phyloP scores from a whole-genome alignment of 2,797 vertebrate genomes.

The Anabacerthia variegaticeps region DNA sequence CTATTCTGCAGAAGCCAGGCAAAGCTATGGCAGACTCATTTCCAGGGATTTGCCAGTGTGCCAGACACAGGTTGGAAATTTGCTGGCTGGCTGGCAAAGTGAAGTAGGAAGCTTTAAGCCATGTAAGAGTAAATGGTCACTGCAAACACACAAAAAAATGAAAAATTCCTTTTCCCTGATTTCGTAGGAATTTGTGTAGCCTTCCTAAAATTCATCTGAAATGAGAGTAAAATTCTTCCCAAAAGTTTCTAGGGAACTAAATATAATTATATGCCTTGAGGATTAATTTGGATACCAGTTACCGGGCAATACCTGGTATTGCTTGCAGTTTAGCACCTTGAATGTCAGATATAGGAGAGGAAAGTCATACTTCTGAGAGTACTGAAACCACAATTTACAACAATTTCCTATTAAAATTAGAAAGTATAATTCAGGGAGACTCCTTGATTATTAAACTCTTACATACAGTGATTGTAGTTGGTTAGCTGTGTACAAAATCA shows the following conservation, averaged over 20 bases:
- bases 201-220: background rate
- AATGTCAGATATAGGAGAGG: background rate
- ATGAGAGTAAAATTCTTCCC: background rate
- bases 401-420: background rate
- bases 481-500: background rate
- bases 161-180: background rate
- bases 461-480: background rate
- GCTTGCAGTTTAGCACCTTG: background rate
- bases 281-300: background rate
- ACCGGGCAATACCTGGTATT: background rate
- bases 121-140: fast-evolving
- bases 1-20: background rate
- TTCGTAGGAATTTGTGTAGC: background rate
- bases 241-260: background rate
- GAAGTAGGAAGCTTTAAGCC: background rate
- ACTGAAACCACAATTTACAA: background rate
- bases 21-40: background rate
- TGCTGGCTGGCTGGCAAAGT: background rate
- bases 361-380: background rate
- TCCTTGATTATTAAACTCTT: background rate
- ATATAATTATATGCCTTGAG: background rate
- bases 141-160: background rate
- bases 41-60: background rate
- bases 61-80: background rate
- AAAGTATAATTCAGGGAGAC: background rate